These are phyloP conservation scores for Teleopsis dalmanni DNA, from an alignment of 1,140 invertebrate genomes.

Conservation along the genomic window DNA sequence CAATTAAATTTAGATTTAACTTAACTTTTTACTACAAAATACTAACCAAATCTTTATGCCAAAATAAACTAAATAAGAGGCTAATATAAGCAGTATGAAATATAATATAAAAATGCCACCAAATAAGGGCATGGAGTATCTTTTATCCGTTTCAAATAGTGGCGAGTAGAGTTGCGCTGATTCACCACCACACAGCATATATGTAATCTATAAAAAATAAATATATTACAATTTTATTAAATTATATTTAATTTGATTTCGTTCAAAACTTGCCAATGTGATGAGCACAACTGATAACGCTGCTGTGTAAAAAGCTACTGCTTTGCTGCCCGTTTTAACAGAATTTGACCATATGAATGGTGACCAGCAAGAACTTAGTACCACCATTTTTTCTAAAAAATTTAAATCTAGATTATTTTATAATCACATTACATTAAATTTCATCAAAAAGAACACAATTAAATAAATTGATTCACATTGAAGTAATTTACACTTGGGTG, in stretches of 20 bases:
- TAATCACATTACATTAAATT: no score
- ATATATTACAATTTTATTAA: not conserved
- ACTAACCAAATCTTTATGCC: constrained; percentile 45
- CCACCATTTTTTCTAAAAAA: constrained; percentile 50
- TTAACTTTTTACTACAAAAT: not conserved
- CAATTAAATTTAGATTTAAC: not conserved
- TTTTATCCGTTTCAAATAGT: constrained; percentile 76
- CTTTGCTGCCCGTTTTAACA: constrained; percentile 65
- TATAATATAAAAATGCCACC: constrained; percentile 67
- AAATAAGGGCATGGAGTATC: constrained; percentile 62
- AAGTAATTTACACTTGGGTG: no score
- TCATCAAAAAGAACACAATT: no score
- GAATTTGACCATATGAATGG: constrained; percentile 76
- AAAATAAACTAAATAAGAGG: constrained; percentile 54
- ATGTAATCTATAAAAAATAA: constrained; percentile 44
- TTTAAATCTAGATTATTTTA: not conserved
- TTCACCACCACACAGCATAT: constrained; percentile 74
- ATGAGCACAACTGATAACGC: constrained; percentile 66
- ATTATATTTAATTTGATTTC: not conserved
- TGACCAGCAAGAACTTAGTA: constrained; percentile 74
- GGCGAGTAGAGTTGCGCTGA: constrained; percentile 80
- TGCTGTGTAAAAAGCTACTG: constrained; percentile 68
- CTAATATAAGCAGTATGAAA: constrained; percentile 59
- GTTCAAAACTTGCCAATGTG: constrained; percentile 50
- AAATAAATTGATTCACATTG: no score